phyloP scores from a whole-genome alignment of 2,113 vertebrate species.

The Todiramphus saurophagus region DNA sequence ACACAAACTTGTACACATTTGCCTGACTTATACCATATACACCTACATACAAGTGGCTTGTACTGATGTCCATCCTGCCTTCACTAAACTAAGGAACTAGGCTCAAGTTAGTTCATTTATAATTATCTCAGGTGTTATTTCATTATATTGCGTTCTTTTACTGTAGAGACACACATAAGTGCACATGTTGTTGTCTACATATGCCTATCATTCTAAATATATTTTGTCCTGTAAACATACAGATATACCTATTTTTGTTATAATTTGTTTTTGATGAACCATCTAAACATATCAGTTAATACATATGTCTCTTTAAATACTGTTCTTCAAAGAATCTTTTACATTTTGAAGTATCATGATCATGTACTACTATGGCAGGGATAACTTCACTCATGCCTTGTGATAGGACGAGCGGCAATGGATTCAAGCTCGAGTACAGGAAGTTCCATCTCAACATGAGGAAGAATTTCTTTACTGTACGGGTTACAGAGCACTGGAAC shows the following conservation, averaged over 20 bases:
- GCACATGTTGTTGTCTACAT: not conserved
- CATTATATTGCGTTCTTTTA: not conserved
- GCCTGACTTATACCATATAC: not conserved
- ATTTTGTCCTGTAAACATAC: not conserved
- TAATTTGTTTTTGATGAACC: not conserved
- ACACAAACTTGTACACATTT: not conserved
- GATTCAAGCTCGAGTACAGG: too few relatives aligned
- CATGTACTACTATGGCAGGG: not conserved
- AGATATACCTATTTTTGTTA: not conserved
- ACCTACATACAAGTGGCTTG: fast-evolving
- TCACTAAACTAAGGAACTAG: not conserved
- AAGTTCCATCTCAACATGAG: too few relatives aligned
- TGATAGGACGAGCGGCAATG: too few relatives aligned
- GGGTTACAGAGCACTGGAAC: too few relatives aligned
- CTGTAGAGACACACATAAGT: not conserved
- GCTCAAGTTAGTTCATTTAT: not conserved
- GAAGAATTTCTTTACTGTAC: too few relatives aligned
- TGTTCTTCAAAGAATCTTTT: not conserved
- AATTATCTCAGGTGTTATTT: not conserved
- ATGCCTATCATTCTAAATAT: not conserved
- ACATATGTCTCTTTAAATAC: fast-evolving
- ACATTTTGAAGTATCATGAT: not conserved
- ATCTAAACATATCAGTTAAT: not conserved
- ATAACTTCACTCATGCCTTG: too few relatives aligned
- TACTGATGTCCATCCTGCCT: not conserved